A percentile compares a stretch with the other conserved stretches of the same genome.
Evolutionary conservation across 2,888 invertebrate genomes (phyloP).

Genomic region (Erebia aethiops): DNA sequence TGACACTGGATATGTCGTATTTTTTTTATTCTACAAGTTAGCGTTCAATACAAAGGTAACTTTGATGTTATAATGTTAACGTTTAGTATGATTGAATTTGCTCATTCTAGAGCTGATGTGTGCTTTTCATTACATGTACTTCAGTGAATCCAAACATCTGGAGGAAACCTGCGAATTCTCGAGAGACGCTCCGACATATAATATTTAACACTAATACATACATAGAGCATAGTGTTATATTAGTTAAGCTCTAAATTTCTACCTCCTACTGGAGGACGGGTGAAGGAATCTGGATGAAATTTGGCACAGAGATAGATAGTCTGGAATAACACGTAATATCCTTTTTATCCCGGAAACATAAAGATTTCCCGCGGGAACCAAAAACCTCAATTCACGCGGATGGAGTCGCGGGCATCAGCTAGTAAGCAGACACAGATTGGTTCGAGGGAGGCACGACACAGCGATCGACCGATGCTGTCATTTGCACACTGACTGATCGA

Average conservation of each 20-base stretch:
- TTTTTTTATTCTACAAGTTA: too few relatives aligned
- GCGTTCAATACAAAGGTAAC: too few relatives aligned
- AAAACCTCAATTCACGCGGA: conserved; percentile 20
- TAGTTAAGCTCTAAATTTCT: too few relatives aligned
- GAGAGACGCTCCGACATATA: background rate
- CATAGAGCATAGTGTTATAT: too few relatives aligned
- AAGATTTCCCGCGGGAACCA: too few relatives aligned
- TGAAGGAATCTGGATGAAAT: too few relatives aligned
- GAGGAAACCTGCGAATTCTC: background rate
- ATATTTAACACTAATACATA: background rate
- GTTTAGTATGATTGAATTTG: background rate
- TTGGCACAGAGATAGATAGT: too few relatives aligned
- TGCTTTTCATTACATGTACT: background rate
- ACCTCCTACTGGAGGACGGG: too few relatives aligned
- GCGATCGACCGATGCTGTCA: conserved; percentile 43
- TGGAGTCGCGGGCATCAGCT: too few relatives aligned
- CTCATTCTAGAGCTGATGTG: background rate
- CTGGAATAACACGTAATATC: too few relatives aligned
- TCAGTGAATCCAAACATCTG: background rate
- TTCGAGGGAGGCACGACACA: conserved; percentile 41
- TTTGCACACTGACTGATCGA: conserved; percentile 47
- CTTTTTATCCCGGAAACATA: too few relatives aligned
- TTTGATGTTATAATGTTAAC: background rate
- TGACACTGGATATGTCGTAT: too few relatives aligned
- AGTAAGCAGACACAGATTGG: conserved; percentile 21